Evolutionary conservation across 2,113 vertebrate genomes (phyloP).

Genomic region (Neogobius melanostomus): DNA sequence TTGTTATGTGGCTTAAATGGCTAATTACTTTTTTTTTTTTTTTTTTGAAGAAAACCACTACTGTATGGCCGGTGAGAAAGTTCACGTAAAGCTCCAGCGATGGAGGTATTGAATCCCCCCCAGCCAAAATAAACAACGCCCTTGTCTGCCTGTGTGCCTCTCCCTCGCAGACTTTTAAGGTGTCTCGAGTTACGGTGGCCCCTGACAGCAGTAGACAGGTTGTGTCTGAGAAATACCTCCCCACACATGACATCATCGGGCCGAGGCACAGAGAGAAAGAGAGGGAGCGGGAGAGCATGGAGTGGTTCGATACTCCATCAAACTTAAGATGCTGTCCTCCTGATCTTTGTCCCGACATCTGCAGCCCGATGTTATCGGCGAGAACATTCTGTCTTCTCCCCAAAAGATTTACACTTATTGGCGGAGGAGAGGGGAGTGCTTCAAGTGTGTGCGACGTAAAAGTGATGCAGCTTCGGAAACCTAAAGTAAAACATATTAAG

Average conservation of each 20-base stretch:
- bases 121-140: constrained; percentile 78
- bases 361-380: constrained; percentile 42
- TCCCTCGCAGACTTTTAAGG: constrained; percentile 76
- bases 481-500: background rate
- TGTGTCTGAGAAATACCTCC: constrained; percentile 78
- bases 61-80: background rate
- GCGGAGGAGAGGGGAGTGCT: background rate
- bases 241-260: constrained; percentile 74
- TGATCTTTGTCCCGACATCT: constrained; percentile 39
- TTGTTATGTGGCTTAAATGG: background rate
- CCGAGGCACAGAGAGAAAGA: constrained; percentile 28
- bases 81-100: constrained; percentile 4
- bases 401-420: constrained; percentile 16
- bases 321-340: constrained; percentile 44
- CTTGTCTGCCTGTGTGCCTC: constrained; percentile 76
- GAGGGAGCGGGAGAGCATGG: constrained; percentile 31
- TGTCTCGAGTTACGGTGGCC: constrained; percentile 74
- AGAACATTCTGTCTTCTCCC: constrained; percentile 52
- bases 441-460: background rate
- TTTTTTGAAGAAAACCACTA: background rate
- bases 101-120: constrained; percentile 70
- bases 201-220: constrained; percentile 77
- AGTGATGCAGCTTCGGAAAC: background rate
- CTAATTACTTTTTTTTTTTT: background rate
- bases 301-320: constrained; percentile 48